Base-by-base conservation (phyloP, 2,797 vertebrate species). In the Rhyacichthys aspro region DNA sequence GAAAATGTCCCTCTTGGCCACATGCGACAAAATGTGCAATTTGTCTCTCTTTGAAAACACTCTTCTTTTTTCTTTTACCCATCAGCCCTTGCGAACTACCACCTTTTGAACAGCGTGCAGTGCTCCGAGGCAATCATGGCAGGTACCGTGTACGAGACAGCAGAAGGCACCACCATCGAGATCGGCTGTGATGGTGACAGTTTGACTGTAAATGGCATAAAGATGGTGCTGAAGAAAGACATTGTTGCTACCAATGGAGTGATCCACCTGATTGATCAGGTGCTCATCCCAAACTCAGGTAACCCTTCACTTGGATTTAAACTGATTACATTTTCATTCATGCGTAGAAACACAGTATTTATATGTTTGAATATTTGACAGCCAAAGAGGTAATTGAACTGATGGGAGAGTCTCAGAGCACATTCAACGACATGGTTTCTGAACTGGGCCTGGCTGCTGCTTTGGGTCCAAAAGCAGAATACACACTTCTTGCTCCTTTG, bases 261-360 rank as follows among this genome's bases (percentile, higher is more conserved):
- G 63, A 95, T 99, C 80, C 98, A 99, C 74, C 85, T 98, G 55
- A 96, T 98, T 52, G 95, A 96, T 68, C 49, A 94, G 84, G 96
- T 98, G 45, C 90, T 98, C 53, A 94, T 99, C 86, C 98, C 97
- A 63, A 94, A 99, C 79, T 98, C 98, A 76, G 97, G 98, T 99
- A 39, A 53, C 12, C 67, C 92, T 94, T 80, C 39, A 38, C 11
- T 2, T 1, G 15, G 0, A n/a, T 42, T 28, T 8, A 11, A 18
- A 28, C 28, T n/a, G 12, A 5, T 0, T 1, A 9, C 10, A 33
- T 9, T 5, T 47, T 59, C 12, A 39, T 28, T 28, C 4, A 28
- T 28, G 7, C 7, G 23, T 28, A 28, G 23, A 28, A 28, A 28
- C 23, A n/a, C 3, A 9, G 1, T n/a, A 12, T n/a, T 46, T 46